These are phyloP conservation scores for Pogonophryne albipinna DNA, from an alignment of 2,797 vertebrate species.

Conservation along the genomic window DNA sequence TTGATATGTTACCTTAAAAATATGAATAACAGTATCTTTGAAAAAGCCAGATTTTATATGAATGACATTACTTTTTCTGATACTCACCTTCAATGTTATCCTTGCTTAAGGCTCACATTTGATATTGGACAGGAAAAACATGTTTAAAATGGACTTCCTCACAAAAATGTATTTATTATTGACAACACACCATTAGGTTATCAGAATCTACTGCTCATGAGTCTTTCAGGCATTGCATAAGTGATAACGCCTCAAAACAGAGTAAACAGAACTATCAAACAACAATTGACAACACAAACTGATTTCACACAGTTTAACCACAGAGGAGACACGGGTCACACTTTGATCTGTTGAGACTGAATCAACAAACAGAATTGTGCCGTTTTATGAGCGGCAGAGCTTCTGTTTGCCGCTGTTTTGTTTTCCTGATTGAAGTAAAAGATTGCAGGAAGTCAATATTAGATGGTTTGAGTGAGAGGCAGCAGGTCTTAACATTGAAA, in stretches of 20 bases:
- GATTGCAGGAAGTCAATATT: neutral
- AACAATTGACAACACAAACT: neutral
- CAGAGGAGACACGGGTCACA: neutral
- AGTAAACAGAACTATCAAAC: neutral
- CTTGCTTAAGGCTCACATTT: neutral
- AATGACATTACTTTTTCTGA: neutral
- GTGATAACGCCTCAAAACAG: neutral
- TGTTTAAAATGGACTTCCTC: neutral
- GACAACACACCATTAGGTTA: neutral
- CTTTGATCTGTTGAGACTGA: neutral
- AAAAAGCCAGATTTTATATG: neutral
- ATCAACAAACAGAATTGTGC: neutral
- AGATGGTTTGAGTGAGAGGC: neutral
- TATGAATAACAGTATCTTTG: neutral
- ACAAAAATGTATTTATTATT: neutral
- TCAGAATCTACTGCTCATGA: neutral
- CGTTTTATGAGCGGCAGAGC: no score
- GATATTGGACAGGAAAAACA: neutral
- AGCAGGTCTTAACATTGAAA: neutral
- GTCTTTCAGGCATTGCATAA: neutral
- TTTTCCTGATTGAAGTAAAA: neutral
- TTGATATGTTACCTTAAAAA: neutral
- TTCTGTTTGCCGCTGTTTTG: neutral
- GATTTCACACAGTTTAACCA: neutral
- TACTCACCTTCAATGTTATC: neutral